Conservation (phyloP, 2,797 vertebrate genomes). For the Danio jaintianensis region DNA sequence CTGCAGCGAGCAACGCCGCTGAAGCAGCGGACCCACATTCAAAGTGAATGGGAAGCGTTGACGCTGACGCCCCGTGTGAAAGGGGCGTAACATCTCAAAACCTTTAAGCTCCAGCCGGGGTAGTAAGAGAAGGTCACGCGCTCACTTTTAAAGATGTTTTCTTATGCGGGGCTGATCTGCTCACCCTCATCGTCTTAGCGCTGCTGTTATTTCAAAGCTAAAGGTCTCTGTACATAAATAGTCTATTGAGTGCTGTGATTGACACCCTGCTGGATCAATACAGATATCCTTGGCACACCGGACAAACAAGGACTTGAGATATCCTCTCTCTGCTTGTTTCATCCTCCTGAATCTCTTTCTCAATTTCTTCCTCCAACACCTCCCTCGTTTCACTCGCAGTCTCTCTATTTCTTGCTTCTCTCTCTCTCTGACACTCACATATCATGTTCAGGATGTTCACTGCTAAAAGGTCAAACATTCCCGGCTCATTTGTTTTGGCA, state of each 20-base stretch:
- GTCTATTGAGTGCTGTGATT: constrained; percentile 72
- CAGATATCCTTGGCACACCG: constrained; percentile 64
- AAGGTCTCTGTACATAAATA: constrained; percentile 67
- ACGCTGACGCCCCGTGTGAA: too few relatives aligned
- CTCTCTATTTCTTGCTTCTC: constrained; percentile 38
- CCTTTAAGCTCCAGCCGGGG: too few relatives aligned
- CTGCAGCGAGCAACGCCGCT: too few relatives aligned
- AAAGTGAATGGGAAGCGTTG: too few relatives aligned
- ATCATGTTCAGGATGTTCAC: constrained; percentile 73
- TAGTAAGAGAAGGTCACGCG: neutral
- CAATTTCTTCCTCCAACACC: constrained; percentile 54
- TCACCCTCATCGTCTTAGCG: constrained; percentile 47
- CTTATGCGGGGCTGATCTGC: constrained; percentile 56
- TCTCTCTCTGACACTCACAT: constrained; percentile 71
- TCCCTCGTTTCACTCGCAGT: constrained; percentile 65
- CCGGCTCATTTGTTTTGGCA: constrained; percentile 67
- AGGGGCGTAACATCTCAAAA: too few relatives aligned
- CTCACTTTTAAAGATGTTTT: constrained; percentile 54
- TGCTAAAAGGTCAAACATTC: constrained; percentile 77
- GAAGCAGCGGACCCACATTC: too few relatives aligned
- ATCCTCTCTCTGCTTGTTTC: constrained; percentile 41
- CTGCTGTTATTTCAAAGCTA: constrained; percentile 68
- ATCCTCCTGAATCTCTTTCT: constrained; percentile 40
- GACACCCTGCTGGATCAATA: constrained; percentile 75
- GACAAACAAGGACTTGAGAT: constrained; percentile 65